These are phyloP conservation scores for Drepana arcuata DNA, from an alignment of 1,140 invertebrate genomes.

Conservation along the genomic window DNA sequence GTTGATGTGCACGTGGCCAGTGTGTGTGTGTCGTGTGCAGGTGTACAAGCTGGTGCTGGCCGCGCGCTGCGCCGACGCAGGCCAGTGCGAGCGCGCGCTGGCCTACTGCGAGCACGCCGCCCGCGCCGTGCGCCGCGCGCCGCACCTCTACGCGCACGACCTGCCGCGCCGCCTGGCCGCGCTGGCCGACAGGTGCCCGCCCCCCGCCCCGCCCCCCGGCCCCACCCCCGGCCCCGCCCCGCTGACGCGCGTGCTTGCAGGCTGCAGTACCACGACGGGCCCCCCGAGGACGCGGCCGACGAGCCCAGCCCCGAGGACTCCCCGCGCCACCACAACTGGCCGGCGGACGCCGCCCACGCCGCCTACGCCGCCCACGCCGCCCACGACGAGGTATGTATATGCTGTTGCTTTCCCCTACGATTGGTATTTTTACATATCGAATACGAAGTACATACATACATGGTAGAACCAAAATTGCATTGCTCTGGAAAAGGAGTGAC, in stretches of 20 bases:
- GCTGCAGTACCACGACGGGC: slow-evolving; percentile 83
- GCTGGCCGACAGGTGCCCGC: slow-evolving; percentile 73
- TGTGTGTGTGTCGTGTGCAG: slow-evolving; percentile 39
- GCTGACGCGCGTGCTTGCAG: too few species aligned
- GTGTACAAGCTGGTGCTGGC: slow-evolving; percentile 83
- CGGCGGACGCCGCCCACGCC: slow-evolving; percentile 40
- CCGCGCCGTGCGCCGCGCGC: slow-evolving; percentile 75
- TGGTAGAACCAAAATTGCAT: too few species aligned
- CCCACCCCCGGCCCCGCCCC: background rate
- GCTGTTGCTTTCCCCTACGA: too few species aligned
- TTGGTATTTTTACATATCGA: too few species aligned
- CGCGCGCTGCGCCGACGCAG: slow-evolving; percentile 83
- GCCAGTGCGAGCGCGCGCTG: slow-evolving; percentile 83
- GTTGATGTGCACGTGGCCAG: too few species aligned
- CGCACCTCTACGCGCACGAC: slow-evolving; percentile 71
- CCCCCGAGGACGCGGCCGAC: slow-evolving; percentile 25
- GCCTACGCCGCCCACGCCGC: slow-evolving; percentile 3
- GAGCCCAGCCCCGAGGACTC: slow-evolving; percentile 27
- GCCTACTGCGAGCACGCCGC: slow-evolving; percentile 88
- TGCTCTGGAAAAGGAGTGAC: too few species aligned
- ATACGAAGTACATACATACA: too few species aligned
- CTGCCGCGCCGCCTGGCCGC: slow-evolving; percentile 77
- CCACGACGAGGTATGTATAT: slow-evolving; percentile 4
- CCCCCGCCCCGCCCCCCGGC: background rate
- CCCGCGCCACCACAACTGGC: slow-evolving; percentile 72